Percentiles rank a stretch among this genome's conserved stretches.
phyloP scores from a whole-genome alignment of 2,888 invertebrate genomes.

The Patella pellucida region DNA sequence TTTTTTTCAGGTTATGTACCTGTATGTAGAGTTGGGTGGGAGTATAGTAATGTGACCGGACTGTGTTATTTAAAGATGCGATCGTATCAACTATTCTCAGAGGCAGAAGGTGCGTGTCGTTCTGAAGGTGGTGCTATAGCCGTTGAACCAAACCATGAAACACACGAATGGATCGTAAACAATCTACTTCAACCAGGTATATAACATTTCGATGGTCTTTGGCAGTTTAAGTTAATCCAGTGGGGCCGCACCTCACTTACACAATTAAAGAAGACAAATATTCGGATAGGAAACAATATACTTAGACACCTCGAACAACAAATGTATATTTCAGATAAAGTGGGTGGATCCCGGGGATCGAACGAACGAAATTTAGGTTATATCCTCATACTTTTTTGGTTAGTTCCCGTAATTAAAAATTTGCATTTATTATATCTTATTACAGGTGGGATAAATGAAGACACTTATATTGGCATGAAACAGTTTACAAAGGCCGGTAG shows the following conservation, averaged over 20 bases:
- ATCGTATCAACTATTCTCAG: neutral
- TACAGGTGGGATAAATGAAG: neutral
- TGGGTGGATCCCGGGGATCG: no score
- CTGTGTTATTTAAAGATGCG: conserved; percentile 17
- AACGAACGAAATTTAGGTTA: no score
- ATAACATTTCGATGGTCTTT: neutral
- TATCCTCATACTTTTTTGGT: no score
- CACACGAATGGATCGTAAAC: conserved; percentile 17
- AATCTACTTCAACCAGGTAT: conserved; percentile 18
- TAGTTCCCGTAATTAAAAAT: no score
- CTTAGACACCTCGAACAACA: no score
- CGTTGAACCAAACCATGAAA: conserved; percentile 3
- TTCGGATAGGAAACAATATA: no score
- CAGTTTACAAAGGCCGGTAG: conserved; percentile 11
- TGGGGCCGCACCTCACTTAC: no score
- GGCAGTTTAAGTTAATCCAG: no score
- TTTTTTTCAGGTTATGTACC: conserved; percentile 12
- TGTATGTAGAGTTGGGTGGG: conserved; percentile 16
- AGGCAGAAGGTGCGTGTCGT: conserved; percentile 18
- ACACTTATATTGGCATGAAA: conserved; percentile 13
- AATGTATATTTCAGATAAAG: no score
- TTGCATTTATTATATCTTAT: no score
- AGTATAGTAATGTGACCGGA: conserved; percentile 13
- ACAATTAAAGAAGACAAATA: no score
- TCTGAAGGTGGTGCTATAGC: conserved; percentile 12